Evolutionary conservation across 2,113 vertebrate genomes (phyloP).

Genomic region (Eublepharis macularius): DNA sequence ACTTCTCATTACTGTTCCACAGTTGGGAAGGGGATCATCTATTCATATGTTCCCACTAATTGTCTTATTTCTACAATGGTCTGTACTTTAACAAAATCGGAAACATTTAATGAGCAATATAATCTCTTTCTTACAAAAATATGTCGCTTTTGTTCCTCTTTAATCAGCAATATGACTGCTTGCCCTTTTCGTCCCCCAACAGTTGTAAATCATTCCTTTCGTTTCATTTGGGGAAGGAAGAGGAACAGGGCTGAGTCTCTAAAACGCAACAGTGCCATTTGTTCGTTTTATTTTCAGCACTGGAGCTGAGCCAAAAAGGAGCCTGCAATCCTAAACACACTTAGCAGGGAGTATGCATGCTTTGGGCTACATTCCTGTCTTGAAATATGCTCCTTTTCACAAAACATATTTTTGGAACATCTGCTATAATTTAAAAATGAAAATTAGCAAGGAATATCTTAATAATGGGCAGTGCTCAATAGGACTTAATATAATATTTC

Average conservation of each 20-base stretch:
- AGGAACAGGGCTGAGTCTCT: background rate
- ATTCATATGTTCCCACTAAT: background rate
- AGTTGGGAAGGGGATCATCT: conserved; percentile 1
- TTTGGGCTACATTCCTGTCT: fast-evolving
- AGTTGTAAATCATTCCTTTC: conserved; percentile 9
- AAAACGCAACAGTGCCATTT: background rate
- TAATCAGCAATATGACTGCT: background rate
- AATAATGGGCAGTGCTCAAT: background rate
- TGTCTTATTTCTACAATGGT: background rate
- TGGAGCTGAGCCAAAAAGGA: background rate
- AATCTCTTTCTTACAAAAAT: conserved; percentile 10
- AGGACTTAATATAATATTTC: background rate
- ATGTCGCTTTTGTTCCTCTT: background rate
- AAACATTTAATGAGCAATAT: background rate
- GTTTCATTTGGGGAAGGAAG: background rate
- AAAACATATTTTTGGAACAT: background rate
- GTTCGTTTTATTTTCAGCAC: background rate
- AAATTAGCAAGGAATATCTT: background rate
- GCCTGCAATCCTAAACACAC: background rate
- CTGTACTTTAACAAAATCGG: background rate
- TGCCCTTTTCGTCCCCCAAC: fast-evolving
- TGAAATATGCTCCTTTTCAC: background rate
- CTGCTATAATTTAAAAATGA: background rate
- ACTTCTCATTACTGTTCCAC: background rate
- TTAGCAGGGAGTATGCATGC: no score